Percentiles rank a stretch among this genome's conserved stretches.
Conservation (phyloP, 2,797 vertebrate species). For the Anomalospiza imberbis region DNA sequence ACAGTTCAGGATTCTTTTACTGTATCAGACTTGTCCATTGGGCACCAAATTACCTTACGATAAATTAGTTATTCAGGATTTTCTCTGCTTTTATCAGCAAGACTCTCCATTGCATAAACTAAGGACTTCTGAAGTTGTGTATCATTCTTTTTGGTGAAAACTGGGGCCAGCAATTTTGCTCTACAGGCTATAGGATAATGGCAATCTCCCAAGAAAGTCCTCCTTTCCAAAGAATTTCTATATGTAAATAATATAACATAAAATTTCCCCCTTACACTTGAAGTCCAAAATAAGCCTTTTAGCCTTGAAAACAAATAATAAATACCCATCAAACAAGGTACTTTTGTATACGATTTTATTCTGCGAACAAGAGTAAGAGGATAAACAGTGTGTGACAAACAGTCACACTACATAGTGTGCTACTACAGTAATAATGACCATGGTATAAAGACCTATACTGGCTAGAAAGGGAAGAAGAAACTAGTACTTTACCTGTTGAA, state of each 20-base stretch:
- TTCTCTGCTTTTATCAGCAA: background rate
- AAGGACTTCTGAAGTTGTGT: background rate
- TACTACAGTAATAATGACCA: background rate
- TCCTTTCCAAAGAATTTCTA: background rate
- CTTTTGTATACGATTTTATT: background rate
- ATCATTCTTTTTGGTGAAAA: background rate
- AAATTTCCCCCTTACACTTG: background rate
- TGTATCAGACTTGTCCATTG: background rate
- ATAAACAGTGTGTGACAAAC: background rate
- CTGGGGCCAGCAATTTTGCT: background rate
- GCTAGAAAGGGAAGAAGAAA: background rate
- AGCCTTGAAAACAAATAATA: background rate
- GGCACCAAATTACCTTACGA: background rate
- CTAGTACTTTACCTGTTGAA: conserved; percentile 84
- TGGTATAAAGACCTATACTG: background rate
- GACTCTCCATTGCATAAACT: background rate
- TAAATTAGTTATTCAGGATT: background rate
- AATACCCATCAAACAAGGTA: background rate
- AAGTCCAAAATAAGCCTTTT: background rate
- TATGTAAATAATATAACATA: background rate
- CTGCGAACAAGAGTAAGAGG: background rate
- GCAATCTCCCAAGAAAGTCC: background rate
- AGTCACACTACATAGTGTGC: background rate
- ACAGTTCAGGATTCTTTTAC: background rate
- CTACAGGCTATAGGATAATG: background rate